A percentile compares a stretch with the other conserved stretches of the same genome.
Conservation (phyloP, 2,797 vertebrate species). For the Lerista edwardsae region DNA sequence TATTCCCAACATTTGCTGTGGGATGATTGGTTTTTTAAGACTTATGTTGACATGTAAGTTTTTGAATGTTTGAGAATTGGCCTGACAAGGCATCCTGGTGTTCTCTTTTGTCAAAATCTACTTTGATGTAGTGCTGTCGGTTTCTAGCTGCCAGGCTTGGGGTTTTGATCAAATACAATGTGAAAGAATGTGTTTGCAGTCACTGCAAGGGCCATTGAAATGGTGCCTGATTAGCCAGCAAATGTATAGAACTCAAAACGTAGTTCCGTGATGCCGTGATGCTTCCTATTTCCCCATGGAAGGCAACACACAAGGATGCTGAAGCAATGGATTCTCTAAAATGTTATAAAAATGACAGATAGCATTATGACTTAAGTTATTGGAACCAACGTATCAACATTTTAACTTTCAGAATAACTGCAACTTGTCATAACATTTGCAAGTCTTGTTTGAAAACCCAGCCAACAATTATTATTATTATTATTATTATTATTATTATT, state of each 20-base stretch:
- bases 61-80: neutral
- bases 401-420: neutral
- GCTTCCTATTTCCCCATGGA: slow-evolving; percentile 2
- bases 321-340: neutral
- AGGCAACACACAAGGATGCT: neutral
- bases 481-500: too few species aligned
- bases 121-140: neutral
- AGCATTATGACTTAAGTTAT: neutral
- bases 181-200: neutral
- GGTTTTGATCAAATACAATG: neutral
- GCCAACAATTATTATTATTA: neutral
- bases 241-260: neutral
- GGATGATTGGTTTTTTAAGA: slow-evolving; percentile 1
- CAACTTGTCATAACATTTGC: neutral
- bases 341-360: neutral
- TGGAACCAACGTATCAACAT: neutral
- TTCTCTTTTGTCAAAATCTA: neutral
- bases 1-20: neutral
- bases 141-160: neutral
- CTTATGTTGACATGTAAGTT: neutral
- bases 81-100: neutral
- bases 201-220: neutral
- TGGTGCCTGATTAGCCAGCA: neutral
- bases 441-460: neutral
- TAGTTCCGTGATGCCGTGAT: neutral